A percentile compares a stretch with the other conserved stretches of the same genome.
These are phyloP conservation scores for Carlito syrichta DNA, from an alignment of 2,113 vertebrate species.

Conservation along the genomic window DNA sequence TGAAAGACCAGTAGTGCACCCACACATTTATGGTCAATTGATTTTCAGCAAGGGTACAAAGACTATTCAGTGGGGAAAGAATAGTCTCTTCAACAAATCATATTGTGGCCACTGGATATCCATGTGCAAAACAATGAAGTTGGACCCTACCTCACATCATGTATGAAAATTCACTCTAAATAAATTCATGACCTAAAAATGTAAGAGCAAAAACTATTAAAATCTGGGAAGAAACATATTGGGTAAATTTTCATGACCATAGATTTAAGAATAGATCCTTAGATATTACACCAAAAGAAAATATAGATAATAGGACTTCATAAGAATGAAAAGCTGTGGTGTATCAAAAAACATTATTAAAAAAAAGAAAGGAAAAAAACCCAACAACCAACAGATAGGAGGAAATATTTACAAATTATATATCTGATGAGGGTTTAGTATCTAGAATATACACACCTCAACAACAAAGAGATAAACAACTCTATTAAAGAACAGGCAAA, in stretches of 20 bases:
- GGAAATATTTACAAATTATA: background rate
- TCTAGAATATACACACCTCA: background rate
- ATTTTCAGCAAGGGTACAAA: background rate
- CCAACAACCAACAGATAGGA: background rate
- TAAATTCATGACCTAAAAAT: background rate
- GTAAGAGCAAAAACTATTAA: background rate
- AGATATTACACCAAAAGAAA: background rate
- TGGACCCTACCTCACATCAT: background rate
- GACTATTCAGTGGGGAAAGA: background rate
- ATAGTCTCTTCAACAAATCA: background rate
- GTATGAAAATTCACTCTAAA: background rate
- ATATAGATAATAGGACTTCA: background rate
- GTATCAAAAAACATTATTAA: background rate
- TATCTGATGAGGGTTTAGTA: background rate
- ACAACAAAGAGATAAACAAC: background rate
- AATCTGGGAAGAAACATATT: background rate
- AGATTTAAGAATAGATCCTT: background rate
- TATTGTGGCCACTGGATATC: background rate
- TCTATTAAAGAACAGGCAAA: background rate
- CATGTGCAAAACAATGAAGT: background rate
- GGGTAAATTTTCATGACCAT: background rate
- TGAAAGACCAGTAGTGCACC: background rate
- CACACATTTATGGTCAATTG: background rate
- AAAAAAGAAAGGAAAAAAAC: background rate
- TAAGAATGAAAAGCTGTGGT: background rate